Evolutionary conservation across 2,113 vertebrate species (phyloP), one percentile per base, ranked within the genome.

Genomic region (Ptyas mucosa): DNA sequence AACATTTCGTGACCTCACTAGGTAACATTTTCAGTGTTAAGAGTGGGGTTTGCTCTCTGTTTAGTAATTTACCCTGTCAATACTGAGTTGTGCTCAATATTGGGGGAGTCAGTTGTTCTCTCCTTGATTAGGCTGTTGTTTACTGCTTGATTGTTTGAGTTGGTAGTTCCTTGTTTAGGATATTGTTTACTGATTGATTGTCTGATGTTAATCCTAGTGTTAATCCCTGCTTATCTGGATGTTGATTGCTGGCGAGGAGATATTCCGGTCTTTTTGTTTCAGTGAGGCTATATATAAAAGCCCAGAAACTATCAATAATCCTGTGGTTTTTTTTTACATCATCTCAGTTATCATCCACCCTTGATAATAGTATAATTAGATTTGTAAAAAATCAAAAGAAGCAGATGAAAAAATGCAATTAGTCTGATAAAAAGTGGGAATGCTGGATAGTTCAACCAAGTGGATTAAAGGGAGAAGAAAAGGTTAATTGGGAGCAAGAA

Each of bases 401-500:
- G 54, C 87, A 95, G 96, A 97, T 96, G 95, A 97, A 96, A 95
- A 96, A 97, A 95, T 94, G 90, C 94, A 96, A 90, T 97, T 94
- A 97, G 94, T 88, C 58, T 58, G 92, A 97, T 96, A 95, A 94
- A 97, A 95, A 97, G 97, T 91, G 92, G 61, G 89, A 96, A 96
- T 39, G 81, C 69, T 23, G 88, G 90, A 23, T 95, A 96, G 93
- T 89, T 53, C 92, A 55, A 95, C 94, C 64, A 89, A 89, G 87
- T 85, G 95, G 92, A 96, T 97, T 95, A 96, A 96, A 87, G 96
- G 95, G 95, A 87, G 96, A 21, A 43, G 5, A 93, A 90, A 95
- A 97, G 97, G 97, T 97, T 98, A 98, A 98, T 97, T 97, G 96
- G 95, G 96, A 97, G 96, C 97, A 97, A 93, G 92, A 93, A 95